A percentile compares a stretch with the other conserved stretches of the same genome.
Conservation (phyloP, 2,797 vertebrate genomes). For the Chiloscyllium punctatum region DNA sequence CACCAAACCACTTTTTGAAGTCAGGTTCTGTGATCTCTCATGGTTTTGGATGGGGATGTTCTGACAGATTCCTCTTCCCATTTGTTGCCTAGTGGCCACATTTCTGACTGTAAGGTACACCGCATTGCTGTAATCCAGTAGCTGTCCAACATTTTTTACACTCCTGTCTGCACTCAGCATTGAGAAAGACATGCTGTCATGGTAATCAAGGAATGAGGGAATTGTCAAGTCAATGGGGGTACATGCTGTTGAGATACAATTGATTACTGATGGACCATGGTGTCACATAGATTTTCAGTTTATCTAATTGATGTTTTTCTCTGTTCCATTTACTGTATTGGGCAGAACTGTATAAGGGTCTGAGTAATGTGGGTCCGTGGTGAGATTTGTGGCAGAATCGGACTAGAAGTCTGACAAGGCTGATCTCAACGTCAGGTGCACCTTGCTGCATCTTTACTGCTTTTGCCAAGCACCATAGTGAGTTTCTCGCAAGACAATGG, state of each 20-base stretch:
- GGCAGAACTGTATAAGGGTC: too few relatives aligned
- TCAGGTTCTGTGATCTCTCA: not conserved
- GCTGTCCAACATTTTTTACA: not conserved
- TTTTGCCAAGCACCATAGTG: too few relatives aligned
- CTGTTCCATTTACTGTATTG: too few relatives aligned
- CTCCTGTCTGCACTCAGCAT: not conserved
- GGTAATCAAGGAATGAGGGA: not conserved
- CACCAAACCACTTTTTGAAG: not conserved
- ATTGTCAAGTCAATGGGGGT: not conserved
- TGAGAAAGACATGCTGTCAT: not conserved
- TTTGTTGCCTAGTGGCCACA: not conserved
- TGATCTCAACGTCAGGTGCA: too few relatives aligned
- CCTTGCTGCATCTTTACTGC: too few relatives aligned
- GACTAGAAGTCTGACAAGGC: too few relatives aligned
- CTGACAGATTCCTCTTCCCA: not conserved
- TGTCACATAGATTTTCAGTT: not conserved
- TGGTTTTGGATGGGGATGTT: not conserved
- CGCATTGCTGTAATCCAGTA: not conserved
- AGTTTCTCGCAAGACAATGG: too few relatives aligned
- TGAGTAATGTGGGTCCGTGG: too few relatives aligned
- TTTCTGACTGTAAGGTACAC: not conserved
- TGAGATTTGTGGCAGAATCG: too few relatives aligned
- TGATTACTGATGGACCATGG: not conserved
- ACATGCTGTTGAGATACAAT: not conserved
- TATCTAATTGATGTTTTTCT: not conserved